Conservation (phyloP, 1,140 invertebrate species). For the Paraescarpia echinospica region DNA sequence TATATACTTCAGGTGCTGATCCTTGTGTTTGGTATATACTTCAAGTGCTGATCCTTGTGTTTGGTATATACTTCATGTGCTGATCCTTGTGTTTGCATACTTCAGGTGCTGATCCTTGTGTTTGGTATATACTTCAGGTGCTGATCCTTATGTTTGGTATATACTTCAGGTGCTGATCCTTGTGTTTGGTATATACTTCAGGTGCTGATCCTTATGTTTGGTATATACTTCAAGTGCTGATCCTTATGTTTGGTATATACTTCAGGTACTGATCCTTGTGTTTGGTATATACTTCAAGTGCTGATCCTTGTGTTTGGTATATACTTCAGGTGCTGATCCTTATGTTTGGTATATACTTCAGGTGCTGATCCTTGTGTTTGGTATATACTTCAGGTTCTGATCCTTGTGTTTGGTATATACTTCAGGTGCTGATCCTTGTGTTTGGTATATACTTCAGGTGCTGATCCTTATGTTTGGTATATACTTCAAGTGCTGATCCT, state of each 20-base stretch:
- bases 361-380: slow-evolving; percentile 99
- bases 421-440: not conserved
- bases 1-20: not conserved
- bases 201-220: not conserved
- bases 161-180: not conserved
- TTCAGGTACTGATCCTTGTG: not conserved
- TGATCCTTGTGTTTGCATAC: not conserved
- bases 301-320: not conserved
- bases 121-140: slow-evolving; percentile 78
- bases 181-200: not conserved
- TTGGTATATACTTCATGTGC: not conserved
- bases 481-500: slow-evolving; percentile 93
- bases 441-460: not conserved
- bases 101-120: slow-evolving; percentile 95
- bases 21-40: not conserved
- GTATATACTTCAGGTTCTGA: not conserved
- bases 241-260: slow-evolving; percentile 99
- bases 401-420: not conserved
- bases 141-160: not conserved
- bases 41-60: not conserved
- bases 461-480: not conserved
- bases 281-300: not conserved
- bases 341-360: slow-evolving; percentile 60
- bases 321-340: not conserved
- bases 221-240: slow-evolving; percentile 80